Evolutionary conservation across 2,113 vertebrate genomes (phyloP).

Genomic region (Myanophis thanlyinensis): DNA sequence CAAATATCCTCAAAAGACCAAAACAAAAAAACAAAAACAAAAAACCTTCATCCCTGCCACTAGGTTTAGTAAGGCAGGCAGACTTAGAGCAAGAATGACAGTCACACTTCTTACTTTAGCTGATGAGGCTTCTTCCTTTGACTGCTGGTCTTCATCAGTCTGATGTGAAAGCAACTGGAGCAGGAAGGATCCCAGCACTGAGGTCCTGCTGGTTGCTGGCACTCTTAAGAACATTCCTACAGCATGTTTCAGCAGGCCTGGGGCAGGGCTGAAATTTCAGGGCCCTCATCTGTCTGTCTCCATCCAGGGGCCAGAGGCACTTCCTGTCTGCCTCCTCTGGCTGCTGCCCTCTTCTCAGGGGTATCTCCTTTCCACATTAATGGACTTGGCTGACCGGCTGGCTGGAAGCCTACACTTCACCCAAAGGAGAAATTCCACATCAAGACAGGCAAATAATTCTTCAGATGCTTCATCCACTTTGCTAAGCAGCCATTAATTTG

Average conservation of each 20-base stretch:
- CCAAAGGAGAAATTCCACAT: background rate
- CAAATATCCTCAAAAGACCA: background rate
- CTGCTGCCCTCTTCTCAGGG: background rate
- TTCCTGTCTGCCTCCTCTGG: background rate
- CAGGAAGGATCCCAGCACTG: accelerated
- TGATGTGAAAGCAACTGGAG: background rate
- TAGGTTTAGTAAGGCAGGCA: background rate
- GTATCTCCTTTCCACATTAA: background rate
- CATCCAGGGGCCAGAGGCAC: background rate
- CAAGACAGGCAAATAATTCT: background rate
- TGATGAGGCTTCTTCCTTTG: background rate
- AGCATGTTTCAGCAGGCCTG: slow-evolving; percentile 21
- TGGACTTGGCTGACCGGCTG: background rate
- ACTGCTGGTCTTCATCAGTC: background rate
- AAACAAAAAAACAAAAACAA: background rate
- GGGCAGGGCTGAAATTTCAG: slow-evolving; percentile 1
- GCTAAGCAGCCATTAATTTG: background rate
- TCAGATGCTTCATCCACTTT: background rate
- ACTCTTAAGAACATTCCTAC: slow-evolving; percentile 48
- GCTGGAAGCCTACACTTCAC: background rate
- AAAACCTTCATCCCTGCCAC: background rate
- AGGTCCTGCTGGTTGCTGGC: slow-evolving; percentile 6
- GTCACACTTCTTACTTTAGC: background rate
- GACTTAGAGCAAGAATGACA: background rate
- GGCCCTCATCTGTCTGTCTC: slow-evolving; percentile 6